Base-by-base conservation (phyloP, 2,113 vertebrate genomes). In the Caracal caracal region DNA sequence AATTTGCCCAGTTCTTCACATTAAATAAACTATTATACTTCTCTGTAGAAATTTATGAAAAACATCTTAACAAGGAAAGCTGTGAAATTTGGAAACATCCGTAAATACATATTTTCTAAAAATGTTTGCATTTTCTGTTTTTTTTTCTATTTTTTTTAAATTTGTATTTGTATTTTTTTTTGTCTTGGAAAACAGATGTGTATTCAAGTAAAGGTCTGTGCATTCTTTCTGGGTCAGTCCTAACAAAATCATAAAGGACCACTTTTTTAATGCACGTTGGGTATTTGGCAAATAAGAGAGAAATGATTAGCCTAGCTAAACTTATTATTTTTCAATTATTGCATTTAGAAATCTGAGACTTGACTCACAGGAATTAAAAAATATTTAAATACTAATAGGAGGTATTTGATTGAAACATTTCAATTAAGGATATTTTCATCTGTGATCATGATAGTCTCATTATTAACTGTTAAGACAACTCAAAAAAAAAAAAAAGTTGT, bases 351-450 rank as follows among this genome's bases (percentile, higher is more conserved):
- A 66, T 84, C 22, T 92, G 56, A 95, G 70, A 33, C 43, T 76
- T 82, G 68, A 85, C 26, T 81, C 56, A 8, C 28, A 9, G 28
- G 93, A 49, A 88, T 43, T 43, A 76, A 35, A 75, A 28, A 75
- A 86, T 87, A 90, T 63, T 82, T 93, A 93, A 95, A 22, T 4
- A 95, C 8, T 96, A 96, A 73, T 80, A 73, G 16, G 63, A 75
- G 83, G 3, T 82, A 97, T n/a, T 63, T 82, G 10, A 73, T 79
- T 80, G 30, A 5, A 94, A 93, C 26, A 24, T 1, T 89, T 76
- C 26, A 95, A 6, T 49, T 87, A 94, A 65, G 4, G 80, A 2
- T 17, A 4, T 93, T 47, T 37, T 35, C 33, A 81, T 43, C 17
- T 93, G 35, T 71, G 66, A 88, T 33, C 5, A 0, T 78, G 20